Base-by-base conservation (phyloP, 2,888 invertebrate genomes). In the Caenorhabditis japonica region DNA sequence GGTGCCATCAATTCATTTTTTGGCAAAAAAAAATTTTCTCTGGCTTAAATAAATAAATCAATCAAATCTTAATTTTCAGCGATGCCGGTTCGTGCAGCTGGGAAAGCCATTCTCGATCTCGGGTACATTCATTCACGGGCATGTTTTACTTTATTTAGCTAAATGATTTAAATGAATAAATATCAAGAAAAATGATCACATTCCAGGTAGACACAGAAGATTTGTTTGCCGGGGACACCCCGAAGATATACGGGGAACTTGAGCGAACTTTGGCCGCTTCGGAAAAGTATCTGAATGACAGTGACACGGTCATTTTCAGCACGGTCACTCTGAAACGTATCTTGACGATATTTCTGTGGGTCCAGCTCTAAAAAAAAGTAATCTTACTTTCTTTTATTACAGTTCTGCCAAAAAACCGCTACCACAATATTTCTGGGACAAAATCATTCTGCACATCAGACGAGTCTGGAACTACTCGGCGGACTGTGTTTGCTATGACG, bases 401-500 rank as follows among this genome's bases (percentile, higher is more conserved):
- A 71, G 71, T 36, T 38, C 23, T 10, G 5, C 49, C 0, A 38
- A 43, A 15, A 23, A 33, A 23, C 3, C 3, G 4, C 36, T 74
- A 1, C 68, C 68, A 0, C 3, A 15, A 0, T 8, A 38, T 10
- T 58, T 56, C 30, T 60, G 52, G 33, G 41, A 61, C 15, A 25
- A 21, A 15, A 21, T 75, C n/a, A 43, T 76, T 4, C 34, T 62
- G 5, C 75, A 74, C 39, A 56, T 72, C 17, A 47, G 34, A 19
- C 64, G 75, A 13, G 60, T 74, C 36, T 82, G 82, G 82, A 77
- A 80, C 36, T 75, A 71, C 44, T 43, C 74, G 10, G 69, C 76
- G 0, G 82, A 78, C 44, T 62, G 75, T 19, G 79, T 80, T 4
- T 78, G 78, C 38, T 72, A 82, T 41, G 79, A 82, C 21, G 59